These are phyloP conservation scores for Drosophila repletoides DNA, from an alignment of 1,140 invertebrate genomes.

Conservation along the genomic window DNA sequence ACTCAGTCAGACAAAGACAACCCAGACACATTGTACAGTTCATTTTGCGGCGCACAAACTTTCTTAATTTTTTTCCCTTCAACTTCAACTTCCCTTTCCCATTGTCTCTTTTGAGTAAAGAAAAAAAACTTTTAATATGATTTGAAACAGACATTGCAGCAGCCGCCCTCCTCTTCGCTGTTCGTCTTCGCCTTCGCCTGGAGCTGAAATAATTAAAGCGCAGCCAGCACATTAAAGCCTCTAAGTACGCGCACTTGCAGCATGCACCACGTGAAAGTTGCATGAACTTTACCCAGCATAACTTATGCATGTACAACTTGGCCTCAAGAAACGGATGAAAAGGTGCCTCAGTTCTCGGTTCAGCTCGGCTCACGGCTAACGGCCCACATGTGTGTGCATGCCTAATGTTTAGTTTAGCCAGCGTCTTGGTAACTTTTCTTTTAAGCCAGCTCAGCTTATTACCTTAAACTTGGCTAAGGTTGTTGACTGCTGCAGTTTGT, in stretches of 20 bases:
- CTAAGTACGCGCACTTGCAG: neutral
- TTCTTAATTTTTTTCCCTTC: conserved; percentile 64
- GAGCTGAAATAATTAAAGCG: conserved; percentile 64
- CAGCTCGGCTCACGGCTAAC: neutral
- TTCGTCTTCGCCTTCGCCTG: conserved; percentile 7
- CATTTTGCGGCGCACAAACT: conserved; percentile 73
- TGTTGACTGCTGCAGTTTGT: conserved; percentile 76
- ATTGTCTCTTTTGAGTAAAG: conserved; percentile 32
- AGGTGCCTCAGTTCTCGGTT: too few species aligned
- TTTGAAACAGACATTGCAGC: conserved; percentile 66
- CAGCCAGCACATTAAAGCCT: conserved; percentile 44
- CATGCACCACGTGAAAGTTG: conserved; percentile 10
- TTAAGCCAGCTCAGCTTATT: conserved; percentile 64
- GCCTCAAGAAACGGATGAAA: conserved; percentile 30
- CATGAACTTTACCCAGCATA: conserved; percentile 63
- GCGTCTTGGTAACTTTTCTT: conserved; percentile 46
- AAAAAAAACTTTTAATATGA: conserved; percentile 74
- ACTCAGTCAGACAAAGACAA: conserved; percentile 44
- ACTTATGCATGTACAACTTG: conserved; percentile 61
- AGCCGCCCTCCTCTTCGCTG: too few species aligned
- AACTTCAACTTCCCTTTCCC: neutral
- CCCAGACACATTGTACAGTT: conserved; percentile 66
- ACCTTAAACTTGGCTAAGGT: conserved; percentile 75
- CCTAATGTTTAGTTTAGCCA: conserved; percentile 33
- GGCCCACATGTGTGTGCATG: conserved; percentile 42